Evolutionary conservation across 1,140 invertebrate genomes (phyloP).

Genomic region (Pseudoatta argentina): DNA sequence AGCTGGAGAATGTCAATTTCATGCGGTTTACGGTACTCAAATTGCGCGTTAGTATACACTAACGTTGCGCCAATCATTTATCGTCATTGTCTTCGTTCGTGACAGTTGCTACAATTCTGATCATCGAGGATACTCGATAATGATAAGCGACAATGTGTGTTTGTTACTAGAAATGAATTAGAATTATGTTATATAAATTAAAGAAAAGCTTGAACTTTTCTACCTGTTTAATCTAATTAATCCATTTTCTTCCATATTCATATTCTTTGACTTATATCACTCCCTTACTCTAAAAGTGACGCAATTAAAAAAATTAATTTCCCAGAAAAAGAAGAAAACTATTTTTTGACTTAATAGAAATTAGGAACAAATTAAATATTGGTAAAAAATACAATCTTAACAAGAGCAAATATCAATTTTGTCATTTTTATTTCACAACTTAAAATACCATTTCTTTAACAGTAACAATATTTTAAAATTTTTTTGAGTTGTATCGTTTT

Average conservation of each 20-base stretch:
- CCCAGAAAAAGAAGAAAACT: too few relatives aligned
- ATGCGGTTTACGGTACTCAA: constrained; percentile 83
- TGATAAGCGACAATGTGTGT: background rate
- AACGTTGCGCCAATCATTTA: constrained; percentile 44
- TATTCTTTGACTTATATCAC: background rate
- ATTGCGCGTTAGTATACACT: constrained; percentile 79
- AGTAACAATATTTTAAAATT: too few relatives aligned
- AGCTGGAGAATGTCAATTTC: constrained; percentile 83
- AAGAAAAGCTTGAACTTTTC: background rate
- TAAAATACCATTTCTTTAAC: too few relatives aligned
- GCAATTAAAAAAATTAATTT: too few relatives aligned
- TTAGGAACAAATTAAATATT: too few relatives aligned
- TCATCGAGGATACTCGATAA: constrained; percentile 17
- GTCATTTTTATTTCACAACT: too few relatives aligned
- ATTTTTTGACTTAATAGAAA: too few relatives aligned
- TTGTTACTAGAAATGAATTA: background rate
- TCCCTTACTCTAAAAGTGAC: too few relatives aligned
- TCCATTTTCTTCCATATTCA: background rate
- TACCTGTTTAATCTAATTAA: background rate
- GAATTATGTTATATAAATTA: background rate
- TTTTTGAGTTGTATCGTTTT: too few relatives aligned
- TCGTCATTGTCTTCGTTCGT: constrained; percentile 41
- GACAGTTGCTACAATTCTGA: constrained; percentile 25
- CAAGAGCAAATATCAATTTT: too few relatives aligned
- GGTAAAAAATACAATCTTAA: too few relatives aligned